Evolutionary conservation across 2,797 vertebrate genomes (phyloP).

Genomic region (Dermochelys coriacea): DNA sequence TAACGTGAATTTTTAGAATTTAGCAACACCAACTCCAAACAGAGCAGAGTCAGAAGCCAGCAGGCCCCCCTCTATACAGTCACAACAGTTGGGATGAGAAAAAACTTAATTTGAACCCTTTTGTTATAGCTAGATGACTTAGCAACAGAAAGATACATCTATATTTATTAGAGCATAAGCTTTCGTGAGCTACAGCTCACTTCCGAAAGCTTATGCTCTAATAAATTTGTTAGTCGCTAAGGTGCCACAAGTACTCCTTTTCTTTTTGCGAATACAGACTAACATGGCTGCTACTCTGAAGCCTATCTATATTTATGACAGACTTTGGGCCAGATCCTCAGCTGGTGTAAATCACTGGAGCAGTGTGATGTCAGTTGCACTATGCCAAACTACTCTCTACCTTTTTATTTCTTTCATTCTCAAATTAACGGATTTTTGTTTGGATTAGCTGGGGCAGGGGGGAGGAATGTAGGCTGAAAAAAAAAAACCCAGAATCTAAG

Average conservation of each 20-base stretch:
- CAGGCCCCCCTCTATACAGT: background rate
- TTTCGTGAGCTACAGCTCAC: too few relatives aligned
- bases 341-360: background rate
- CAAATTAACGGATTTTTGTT: background rate
- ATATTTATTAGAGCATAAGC: too few relatives aligned
- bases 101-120: background rate
- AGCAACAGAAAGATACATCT: background rate
- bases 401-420: background rate
- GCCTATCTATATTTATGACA: too few relatives aligned
- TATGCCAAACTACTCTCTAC: background rate
- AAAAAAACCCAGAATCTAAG: background rate
- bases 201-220: too few relatives aligned
- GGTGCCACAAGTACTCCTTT: too few relatives aligned
- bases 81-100: background rate
- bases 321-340: background rate
- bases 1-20: background rate
- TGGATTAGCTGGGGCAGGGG: background rate
- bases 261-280: too few relatives aligned
- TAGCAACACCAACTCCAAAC: background rate
- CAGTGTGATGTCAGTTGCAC: background rate
- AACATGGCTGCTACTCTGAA: too few relatives aligned
- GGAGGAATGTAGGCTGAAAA: background rate
- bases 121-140: constrained; percentile 1
- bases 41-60: background rate
- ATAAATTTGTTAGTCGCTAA: too few relatives aligned